These are phyloP conservation scores for Chydorus sphaericus DNA, from an alignment of 2,888 invertebrate genomes.

Conservation along the genomic window DNA sequence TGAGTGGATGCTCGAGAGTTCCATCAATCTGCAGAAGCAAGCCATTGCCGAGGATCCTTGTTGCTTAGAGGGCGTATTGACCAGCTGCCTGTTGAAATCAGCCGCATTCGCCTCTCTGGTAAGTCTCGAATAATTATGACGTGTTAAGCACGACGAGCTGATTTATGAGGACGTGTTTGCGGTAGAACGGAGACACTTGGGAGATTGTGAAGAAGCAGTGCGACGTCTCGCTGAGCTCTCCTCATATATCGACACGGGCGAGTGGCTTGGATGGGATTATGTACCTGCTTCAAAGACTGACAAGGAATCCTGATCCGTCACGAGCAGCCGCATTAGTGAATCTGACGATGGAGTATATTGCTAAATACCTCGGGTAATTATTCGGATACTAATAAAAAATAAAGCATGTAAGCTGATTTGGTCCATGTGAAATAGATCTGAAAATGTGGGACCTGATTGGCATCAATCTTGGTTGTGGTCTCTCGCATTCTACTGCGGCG, in stretches of 20 bases:
- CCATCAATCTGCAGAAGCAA: conserved; percentile 31
- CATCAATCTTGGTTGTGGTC: conserved; percentile 3
- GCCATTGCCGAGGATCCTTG: conserved; percentile 10
- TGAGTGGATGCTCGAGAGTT: conserved; percentile 59
- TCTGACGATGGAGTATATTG: conserved; percentile 5
- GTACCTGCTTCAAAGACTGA: conserved; percentile 41
- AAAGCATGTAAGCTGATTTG: too few species aligned
- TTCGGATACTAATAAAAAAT: not conserved
- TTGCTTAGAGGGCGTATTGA: not conserved
- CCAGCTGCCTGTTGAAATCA: conserved; percentile 10
- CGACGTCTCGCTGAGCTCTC: conserved; percentile 27
- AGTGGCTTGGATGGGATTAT: conserved; percentile 48
- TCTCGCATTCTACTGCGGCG: conserved; percentile 5
- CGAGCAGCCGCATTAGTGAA: not conserved
- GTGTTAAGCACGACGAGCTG: conserved; percentile 43
- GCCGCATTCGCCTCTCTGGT: conserved; percentile 4
- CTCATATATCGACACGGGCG: conserved; percentile 35
- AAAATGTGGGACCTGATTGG: not conserved
- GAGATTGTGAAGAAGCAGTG: conserved; percentile 45
- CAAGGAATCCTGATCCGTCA: conserved; percentile 21
- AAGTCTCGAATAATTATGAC: not conserved
- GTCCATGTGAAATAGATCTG: too few species aligned
- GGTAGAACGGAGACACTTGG: conserved; percentile 39
- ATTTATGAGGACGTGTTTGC: conserved; percentile 19
- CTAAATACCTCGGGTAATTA: not conserved